Evolutionary conservation across 2,888 invertebrate genomes (phyloP), one percentile per base, ranked within the genome.

Genomic region (Cheilosia grossa): DNA sequence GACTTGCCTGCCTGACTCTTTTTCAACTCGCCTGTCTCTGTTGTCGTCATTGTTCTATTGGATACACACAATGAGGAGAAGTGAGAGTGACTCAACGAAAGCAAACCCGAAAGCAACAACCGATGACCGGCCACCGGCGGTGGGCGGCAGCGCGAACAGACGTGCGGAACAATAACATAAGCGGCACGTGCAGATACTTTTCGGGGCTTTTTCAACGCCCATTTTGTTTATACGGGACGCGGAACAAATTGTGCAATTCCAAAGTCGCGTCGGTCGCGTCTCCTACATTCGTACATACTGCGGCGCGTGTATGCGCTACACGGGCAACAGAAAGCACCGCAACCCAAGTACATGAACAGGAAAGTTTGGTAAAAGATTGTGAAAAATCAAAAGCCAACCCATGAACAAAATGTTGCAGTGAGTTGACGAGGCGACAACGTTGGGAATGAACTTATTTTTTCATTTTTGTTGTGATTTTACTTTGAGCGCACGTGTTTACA

Each of bases 401-500:
- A 54, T 24, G 7, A 27, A 51, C 37, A 56, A n/a, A 70, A 54
- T 7, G 24, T 54, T 5, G 13, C 44, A 24, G 17, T 21, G 9
- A 51, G 33, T 24, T 37, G 58, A 79, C 44, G 61, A 69, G 42
- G 49, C 49, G 56, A 69, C 42, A 81, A 47, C 64, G 44, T 40
- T 3, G 27, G 17, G 54, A 53, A 64, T 53, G 27, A 42, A 24
- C 56, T 24, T 3, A 24, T 24, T 24, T 24, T 24, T 24, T 27
- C 0, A 27, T 27, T 27, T 27, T 27, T 27, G 61, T 74, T 74
- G 47, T 53, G 33, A 17, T 64, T 78, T 59, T 33, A 58, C 70
- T 70, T 42, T 30, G 47, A 69, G 64, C 78, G 83, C 83, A 83
- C 83, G 83, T 83, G 83, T 83, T 80, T 37, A 13, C 54, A 79